phyloP scores from a whole-genome alignment of 1,140 invertebrate species.

The Caenorhabditis briggsae region DNA sequence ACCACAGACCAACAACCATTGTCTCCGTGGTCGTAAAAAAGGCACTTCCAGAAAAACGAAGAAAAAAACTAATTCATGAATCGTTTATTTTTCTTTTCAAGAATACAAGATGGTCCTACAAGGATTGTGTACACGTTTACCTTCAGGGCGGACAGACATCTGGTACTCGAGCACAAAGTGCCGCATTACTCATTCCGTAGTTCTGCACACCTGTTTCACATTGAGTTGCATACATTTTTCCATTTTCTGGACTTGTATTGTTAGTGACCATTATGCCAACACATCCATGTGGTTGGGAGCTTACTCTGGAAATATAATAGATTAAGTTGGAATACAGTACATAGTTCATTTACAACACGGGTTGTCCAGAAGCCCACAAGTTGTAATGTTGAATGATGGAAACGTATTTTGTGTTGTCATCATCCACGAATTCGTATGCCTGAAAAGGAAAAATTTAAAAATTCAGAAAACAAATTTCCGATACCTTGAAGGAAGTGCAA shows the following conservation, averaged over 20 bases:
- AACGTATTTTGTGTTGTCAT: background rate
- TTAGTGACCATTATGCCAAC: background rate
- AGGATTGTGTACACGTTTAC: too few species aligned
- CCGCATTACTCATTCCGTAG: slow-evolving; percentile 23
- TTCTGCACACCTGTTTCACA: slow-evolving; percentile 17
- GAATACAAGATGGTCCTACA: background rate
- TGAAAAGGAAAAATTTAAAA: background rate
- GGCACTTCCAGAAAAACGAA: slow-evolving; percentile 9
- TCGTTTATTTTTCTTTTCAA: slow-evolving; percentile 16
- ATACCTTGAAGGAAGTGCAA: slow-evolving; percentile 15
- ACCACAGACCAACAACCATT: slow-evolving; percentile 38
- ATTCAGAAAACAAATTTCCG: background rate
- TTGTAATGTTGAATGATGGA: slow-evolving; percentile 31
- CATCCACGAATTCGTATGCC: slow-evolving; percentile 10
- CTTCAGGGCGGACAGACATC: slow-evolving; percentile 26
- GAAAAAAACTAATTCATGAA: slow-evolving; percentile 44
- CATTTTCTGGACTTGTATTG: background rate
- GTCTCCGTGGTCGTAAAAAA: slow-evolving; percentile 12
- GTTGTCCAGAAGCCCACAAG: slow-evolving; percentile 3
- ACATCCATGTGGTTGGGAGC: slow-evolving; percentile 8
- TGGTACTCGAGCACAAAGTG: slow-evolving; percentile 23
- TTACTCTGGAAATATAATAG: background rate
- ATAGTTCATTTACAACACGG: background rate
- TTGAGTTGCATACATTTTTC: slow-evolving; percentile 27
- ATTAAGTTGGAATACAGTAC: background rate